Percentiles rank a stretch among this genome's conserved stretches.
phyloP scores from a whole-genome alignment of 1,140 invertebrate species.

The Melitaea cinxia region DNA sequence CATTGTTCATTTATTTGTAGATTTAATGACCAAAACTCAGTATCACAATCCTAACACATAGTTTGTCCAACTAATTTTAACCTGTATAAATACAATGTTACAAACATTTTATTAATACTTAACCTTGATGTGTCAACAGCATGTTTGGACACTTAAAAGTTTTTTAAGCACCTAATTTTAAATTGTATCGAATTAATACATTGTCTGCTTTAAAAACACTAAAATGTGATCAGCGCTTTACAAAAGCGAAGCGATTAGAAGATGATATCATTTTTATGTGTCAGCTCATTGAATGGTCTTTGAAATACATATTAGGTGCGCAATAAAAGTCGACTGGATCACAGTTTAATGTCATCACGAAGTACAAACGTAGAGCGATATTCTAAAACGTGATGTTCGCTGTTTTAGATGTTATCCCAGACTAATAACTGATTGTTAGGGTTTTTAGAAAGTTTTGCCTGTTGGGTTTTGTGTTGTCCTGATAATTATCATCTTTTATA shows the following conservation, averaged over 20 bases:
- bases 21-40: no score
- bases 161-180: neutral
- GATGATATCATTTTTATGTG: constrained; percentile 35
- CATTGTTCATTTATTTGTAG: no score
- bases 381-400: constrained; percentile 17
- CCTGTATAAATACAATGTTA: neutral
- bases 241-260: constrained; percentile 19
- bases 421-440: constrained; percentile 10
- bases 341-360: constrained; percentile 31
- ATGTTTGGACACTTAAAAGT: constrained; percentile 10
- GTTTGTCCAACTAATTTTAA: no score
- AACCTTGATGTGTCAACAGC: neutral
- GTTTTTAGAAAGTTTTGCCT: constrained; percentile 19
- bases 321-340: constrained; percentile 31
- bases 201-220: constrained; percentile 7
- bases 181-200: constrained; percentile 1
- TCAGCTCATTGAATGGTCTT: constrained; percentile 29
- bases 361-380: constrained; percentile 17
- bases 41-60: no score
- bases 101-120: neutral
- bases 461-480: neutral
- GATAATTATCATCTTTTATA: neutral
- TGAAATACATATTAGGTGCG: constrained; percentile 32
- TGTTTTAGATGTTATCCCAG: constrained; percentile 2
- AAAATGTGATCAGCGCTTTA: constrained; percentile 16